phyloP scores from a whole-genome alignment of 2,113 vertebrate species.

The Thinocorus orbignyianus region DNA sequence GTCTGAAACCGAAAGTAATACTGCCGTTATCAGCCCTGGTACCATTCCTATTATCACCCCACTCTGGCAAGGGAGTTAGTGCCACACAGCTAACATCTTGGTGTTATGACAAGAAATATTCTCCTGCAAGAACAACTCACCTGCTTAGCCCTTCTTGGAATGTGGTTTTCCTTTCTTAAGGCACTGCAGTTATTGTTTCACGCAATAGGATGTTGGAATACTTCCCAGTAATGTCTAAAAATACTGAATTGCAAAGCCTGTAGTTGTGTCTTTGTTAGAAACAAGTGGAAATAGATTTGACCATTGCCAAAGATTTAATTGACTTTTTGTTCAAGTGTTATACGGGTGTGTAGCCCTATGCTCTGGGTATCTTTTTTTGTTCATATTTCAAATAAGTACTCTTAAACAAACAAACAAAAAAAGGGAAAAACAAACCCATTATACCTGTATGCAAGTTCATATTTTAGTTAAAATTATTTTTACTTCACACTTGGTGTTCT shows the following conservation, averaged over 20 bases:
- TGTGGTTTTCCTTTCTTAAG: neutral
- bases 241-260: neutral
- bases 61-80: neutral
- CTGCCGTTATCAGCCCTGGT: neutral
- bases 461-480: neutral
- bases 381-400: neutral
- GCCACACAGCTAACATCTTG: neutral
- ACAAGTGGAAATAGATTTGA: neutral
- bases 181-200: neutral
- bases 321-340: neutral
- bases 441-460: fast-evolving
- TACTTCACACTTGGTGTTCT: neutral
- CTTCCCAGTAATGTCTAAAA: neutral
- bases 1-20: neutral
- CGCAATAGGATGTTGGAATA: neutral
- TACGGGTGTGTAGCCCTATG: neutral
- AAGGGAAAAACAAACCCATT: fast-evolving
- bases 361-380: neutral
- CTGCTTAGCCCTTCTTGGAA: neutral
- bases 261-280: neutral
- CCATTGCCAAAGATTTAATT: neutral
- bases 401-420: neutral
- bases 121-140: neutral
- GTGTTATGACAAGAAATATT: neutral
- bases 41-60: neutral